These are phyloP conservation scores for Drosophila equinoxialis DNA, from an alignment of 1,140 invertebrate species.

Conservation along the genomic window DNA sequence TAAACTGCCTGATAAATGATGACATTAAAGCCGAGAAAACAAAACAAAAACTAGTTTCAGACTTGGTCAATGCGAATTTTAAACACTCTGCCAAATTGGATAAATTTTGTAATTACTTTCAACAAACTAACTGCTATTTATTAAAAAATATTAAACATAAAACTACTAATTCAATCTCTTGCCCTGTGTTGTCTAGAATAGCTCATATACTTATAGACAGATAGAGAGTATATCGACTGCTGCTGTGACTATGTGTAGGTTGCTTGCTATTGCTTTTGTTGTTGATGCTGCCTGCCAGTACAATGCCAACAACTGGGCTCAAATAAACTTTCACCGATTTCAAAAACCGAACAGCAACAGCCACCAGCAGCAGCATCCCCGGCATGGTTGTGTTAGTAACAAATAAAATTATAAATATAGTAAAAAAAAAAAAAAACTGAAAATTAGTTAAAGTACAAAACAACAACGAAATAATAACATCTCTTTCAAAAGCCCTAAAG, in stretches of 20 bases:
- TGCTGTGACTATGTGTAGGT: slow-evolving; percentile 48
- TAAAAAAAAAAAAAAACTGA: too few species aligned
- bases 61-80: not conserved
- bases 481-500: slow-evolving; percentile 13
- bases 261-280: slow-evolving; percentile 37
- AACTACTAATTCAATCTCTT: not conserved
- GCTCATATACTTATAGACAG: not conserved
- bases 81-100: slow-evolving; percentile 16
- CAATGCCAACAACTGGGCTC: slow-evolving; percentile 61
- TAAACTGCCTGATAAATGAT: slow-evolving; percentile 52
- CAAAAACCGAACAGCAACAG: slow-evolving; percentile 59
- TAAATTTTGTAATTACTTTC: not conserved
- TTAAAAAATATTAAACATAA: too few species aligned
- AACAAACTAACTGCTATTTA: not conserved
- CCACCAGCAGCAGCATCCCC: slow-evolving; percentile 13
- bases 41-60: not conserved
- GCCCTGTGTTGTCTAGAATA: not conserved
- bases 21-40: slow-evolving; percentile 24
- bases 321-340: slow-evolving; percentile 80
- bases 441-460: too few species aligned
- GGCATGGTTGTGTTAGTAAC: slow-evolving; percentile 1
- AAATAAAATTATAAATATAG: slow-evolving; percentile 9
- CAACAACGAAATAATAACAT: too few species aligned
- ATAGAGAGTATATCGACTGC: slow-evolving; percentile 23
- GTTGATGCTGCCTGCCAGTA: slow-evolving; percentile 65